Base-by-base conservation (phyloP, 2,888 invertebrate genomes). In the Aleiodes leptofemur region DNA sequence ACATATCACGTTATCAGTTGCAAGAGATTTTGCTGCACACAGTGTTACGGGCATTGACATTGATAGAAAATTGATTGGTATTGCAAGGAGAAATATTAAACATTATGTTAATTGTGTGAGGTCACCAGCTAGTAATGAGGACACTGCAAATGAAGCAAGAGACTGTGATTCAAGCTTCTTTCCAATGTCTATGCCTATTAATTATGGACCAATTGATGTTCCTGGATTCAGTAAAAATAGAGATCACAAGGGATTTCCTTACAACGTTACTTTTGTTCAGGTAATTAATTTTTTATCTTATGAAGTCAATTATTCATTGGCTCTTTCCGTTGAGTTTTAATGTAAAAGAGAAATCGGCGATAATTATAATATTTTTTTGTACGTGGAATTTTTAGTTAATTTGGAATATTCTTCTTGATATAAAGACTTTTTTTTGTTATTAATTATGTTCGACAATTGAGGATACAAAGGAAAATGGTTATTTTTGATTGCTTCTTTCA, bases 31-130 rank as follows among this genome's bases (percentile, higher is more conserved):
- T 82, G 92, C 93, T 50, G 98, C 98, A 3, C 93, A 93, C 78
- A 95, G 95, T 80, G 95, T 98, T 74, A 92, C 96, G 74, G 99
- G 99, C 76, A 94, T 99, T 81, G 99, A 99, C 88, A 98, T 99
- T 82, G 99, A 99, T 91, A 92, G 94, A 31, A 94, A 94, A 82
- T 92, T 99, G 81, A 95, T 99, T 68, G 92, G 93, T 69, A 92
- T 93, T 70, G 96, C 96, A 1, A 91, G 94, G 72, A 94, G 94
- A 86, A 95, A 95, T 86, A 91, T 96, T 69, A 92, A 93, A 76
- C 92, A 95, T 88, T 95, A 95, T 86, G 91, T 94, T 71, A 92
- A 90, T 78, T 88, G 89, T 79, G 86, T 86, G 78, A 90, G 84
- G 84, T 89, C 90, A 6, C 90, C 89, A n/a, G 86, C 83, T 8